Conservation (phyloP, 2,797 vertebrate species). For the Sphenodon punctatus region DNA sequence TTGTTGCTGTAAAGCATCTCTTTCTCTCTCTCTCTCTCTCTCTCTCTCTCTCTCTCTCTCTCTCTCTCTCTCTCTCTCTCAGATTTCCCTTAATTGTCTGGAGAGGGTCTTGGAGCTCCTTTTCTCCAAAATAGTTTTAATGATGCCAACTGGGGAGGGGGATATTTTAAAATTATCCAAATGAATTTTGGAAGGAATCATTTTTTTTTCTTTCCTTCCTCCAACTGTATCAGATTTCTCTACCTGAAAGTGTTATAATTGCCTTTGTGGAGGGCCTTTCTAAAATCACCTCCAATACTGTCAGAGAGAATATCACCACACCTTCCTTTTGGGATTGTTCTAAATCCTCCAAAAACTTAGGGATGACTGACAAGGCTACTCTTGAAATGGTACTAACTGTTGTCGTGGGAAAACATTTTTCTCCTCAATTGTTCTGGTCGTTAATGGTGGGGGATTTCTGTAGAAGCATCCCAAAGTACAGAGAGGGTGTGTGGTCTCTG, state of each 20-base stretch:
- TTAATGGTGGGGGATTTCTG: background rate
- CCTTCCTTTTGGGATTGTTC: too few species aligned
- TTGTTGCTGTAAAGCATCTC: too few species aligned
- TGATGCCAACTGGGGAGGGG: background rate
- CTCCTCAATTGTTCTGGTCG: background rate
- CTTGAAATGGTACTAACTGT: background rate
- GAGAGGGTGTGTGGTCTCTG: too few species aligned
- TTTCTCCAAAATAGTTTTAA: slow-evolving; percentile 11
- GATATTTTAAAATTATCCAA: slow-evolving; percentile 5
- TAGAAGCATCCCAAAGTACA: background rate
- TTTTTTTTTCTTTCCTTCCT: background rate
- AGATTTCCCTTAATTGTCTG: background rate
- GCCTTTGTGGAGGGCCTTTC: slow-evolving; percentile 20
- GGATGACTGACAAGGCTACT: background rate
- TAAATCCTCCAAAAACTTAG: too few species aligned
- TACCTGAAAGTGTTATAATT: background rate
- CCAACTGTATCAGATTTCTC: slow-evolving; percentile 8
- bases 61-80: too few species aligned
- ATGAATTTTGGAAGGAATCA: slow-evolving; percentile 12
- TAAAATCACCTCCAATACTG: background rate
- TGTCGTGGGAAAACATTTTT: background rate
- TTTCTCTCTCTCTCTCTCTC: too few species aligned
- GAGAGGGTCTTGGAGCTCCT: background rate
- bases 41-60: too few species aligned
- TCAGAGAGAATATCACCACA: background rate